Evolutionary conservation across 2,113 vertebrate species (phyloP), one percentile per base, ranked within the genome.

Genomic region (Clarias gariepinus): DNA sequence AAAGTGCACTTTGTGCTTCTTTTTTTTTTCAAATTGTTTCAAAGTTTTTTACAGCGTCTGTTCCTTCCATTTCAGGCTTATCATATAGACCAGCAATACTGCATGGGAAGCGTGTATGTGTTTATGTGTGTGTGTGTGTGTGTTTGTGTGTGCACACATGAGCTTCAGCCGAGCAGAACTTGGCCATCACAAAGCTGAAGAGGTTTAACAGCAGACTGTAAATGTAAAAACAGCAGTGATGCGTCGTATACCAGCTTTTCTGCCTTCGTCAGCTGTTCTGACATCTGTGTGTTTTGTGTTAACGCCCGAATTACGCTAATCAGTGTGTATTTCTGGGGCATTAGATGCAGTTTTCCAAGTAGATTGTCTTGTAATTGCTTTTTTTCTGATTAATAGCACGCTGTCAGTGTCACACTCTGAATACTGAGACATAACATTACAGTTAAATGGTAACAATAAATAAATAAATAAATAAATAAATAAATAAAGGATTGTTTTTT

Each of bases 61-160:
- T 63, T 63, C 79, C 52, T 63, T 63, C 79, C 58, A 81, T 23
- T 36, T 81, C 23, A 61, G 30, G 58, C 58, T 81, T 61, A 63
- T 81, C 30, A n/a, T 81, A 61, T 33, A 60, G 78, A 73, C 13
- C n/a, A 79, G 77, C n/a, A 79, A n/a, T 28, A 55, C 4, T 63
- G 12, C 41, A 60, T 60, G 78, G 11, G 3, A 21, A 21, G 78
- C 13, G 57, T 81, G 79, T 16, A 21, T 69, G 66, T 33, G 66
- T 30, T 28, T 69, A 28, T 69, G 66, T 66, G n/a, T 66, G 64
- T 66, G 64, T 66, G 64, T 66, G 64, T 63, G 60, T 63, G 60
- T 73, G 69, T 41, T 33, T 41, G 36, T 13, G 36, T 5, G 71
- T 9, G 9, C 21, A 5, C 36, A 13, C 21, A 33, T 21, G 71